phyloP scores from a whole-genome alignment of 2,113 vertebrate genomes.

The Laticauda colubrina region DNA sequence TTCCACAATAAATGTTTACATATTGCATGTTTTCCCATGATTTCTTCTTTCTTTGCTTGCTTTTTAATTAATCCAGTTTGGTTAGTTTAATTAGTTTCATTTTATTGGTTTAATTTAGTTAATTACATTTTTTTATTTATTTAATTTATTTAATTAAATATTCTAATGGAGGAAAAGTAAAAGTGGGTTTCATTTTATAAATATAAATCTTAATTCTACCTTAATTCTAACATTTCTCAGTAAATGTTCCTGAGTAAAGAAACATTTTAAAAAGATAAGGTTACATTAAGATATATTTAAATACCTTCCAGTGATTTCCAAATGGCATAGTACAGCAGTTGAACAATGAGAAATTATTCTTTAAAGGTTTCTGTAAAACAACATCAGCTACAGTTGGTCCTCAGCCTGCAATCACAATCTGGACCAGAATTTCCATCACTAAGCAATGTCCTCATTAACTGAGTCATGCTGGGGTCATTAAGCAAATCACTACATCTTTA shows the following conservation, averaged over 20 bases:
- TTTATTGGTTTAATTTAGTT: background rate
- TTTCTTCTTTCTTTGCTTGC: background rate
- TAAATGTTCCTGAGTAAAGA: background rate
- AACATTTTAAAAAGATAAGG: background rate
- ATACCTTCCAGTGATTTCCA: background rate
- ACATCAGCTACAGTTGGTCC: background rate
- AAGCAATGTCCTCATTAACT: background rate
- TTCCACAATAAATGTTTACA: background rate
- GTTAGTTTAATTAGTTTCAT: background rate
- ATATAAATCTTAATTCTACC: background rate
- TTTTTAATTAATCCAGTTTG: conserved; percentile 6
- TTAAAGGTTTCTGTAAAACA: background rate
- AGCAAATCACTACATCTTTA: background rate
- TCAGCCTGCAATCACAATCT: too few species aligned
- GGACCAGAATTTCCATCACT: background rate
- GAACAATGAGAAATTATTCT: background rate
- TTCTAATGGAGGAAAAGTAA: background rate
- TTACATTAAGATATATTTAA: conserved; percentile 2
- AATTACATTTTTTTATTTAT: too few species aligned
- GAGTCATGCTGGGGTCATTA: background rate
- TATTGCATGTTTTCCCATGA: background rate
- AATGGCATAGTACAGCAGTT: background rate
- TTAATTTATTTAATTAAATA: background rate
- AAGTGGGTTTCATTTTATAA: background rate
- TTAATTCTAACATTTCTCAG: background rate